Base-by-base conservation (phyloP, 1,140 invertebrate species). In the Drosophila funebris region DNA sequence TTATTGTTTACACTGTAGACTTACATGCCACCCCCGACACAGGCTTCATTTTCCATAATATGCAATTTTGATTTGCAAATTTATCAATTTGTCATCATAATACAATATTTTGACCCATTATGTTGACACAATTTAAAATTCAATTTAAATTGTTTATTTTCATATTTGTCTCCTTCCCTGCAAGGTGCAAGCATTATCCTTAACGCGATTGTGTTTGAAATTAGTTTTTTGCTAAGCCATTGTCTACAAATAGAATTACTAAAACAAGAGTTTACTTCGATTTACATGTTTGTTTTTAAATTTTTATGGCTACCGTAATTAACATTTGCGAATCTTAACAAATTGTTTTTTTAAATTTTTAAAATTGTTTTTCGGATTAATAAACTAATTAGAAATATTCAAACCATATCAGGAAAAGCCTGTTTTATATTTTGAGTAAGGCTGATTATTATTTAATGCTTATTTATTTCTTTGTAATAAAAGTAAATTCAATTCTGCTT, bases 1-100 rank as follows among this genome's bases (percentile, higher is more conserved):
- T 41, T 52, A 50, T 76, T 73, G 77, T 73, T 81, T 54, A 37
- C 39, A 61, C 8, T 48, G 16, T 43, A 50, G 50, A 63, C 60
- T 67, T 70, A 53, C 46, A 61, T 48, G 46, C 16, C 44, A 64
- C 33, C 53, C 61, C 20, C 41, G 41, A 31, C 39, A 13, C 29
- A 13, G 4, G 44, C 52, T 43, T 50, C 33, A 58, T 61, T 71
- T 60, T 52, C 43, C 31, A 33, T 74, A 78, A 78, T 87, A 66
- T 81, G 74, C 72, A 85, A 87, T 87, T 85, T 78, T 75, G 82
- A 85, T 87, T 85, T 60, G 78, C 76, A 87, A 85, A 85, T 82
- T 85, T 78, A 85, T 78, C 82, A 85, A 85, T 85, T 87, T 85
- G 60, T 54, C 83, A 82, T 78, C 70, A 72, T 88, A 85, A 85